phyloP scores from a whole-genome alignment of 1,140 invertebrate species.

The Bombus confusus region DNA sequence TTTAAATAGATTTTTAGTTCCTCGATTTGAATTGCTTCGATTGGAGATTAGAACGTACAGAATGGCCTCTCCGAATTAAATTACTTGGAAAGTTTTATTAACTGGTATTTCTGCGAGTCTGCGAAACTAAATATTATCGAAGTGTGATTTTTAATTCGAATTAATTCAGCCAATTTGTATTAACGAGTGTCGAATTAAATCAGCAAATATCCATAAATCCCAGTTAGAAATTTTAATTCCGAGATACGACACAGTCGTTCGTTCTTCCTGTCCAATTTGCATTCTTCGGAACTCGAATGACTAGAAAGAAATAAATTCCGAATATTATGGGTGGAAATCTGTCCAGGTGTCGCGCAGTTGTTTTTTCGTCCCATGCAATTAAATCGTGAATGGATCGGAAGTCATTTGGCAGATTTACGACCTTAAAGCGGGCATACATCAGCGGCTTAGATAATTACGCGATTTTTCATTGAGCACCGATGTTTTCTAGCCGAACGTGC shows the following conservation, averaged over 20 bases:
- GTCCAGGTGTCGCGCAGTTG: neutral
- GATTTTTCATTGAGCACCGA: neutral
- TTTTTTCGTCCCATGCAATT: conserved; percentile 17
- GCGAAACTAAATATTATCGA: neutral
- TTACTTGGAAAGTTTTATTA: neutral
- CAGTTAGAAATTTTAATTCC: neutral
- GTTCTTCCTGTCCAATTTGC: neutral
- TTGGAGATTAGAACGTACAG: neutral
- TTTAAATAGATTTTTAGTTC: neutral
- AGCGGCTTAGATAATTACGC: conserved; percentile 2
- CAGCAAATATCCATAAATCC: neutral
- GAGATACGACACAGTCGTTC: neutral
- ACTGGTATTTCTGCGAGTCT: neutral
- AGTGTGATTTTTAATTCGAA: neutral
- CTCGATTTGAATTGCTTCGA: neutral
- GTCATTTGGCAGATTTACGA: conserved; percentile 25
- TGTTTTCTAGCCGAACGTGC: conserved; percentile 41
- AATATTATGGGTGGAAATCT: neutral
- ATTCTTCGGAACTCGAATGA: no score
- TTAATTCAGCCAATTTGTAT: neutral
- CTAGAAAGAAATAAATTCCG: neutral
- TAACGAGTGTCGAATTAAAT: neutral
- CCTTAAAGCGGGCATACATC: neutral
- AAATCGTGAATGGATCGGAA: conserved; percentile 8
- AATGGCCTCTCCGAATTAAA: neutral